Conservation (phyloP, 2,888 invertebrate species). For the Spisula solida region DNA sequence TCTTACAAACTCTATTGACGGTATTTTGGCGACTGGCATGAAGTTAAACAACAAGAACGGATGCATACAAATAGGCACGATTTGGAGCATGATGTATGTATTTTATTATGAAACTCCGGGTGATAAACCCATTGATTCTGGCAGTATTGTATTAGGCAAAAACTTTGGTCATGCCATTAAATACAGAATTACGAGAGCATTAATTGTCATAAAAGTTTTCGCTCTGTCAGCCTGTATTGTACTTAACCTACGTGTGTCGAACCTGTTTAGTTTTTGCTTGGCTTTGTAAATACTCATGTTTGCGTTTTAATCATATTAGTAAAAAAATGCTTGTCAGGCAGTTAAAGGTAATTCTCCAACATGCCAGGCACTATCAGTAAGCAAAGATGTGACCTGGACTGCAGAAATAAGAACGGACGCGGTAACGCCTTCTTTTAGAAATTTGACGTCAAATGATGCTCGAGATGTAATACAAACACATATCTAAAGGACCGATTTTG, state of each 20-base stretch:
- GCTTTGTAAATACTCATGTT: neutral
- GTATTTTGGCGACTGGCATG: neutral
- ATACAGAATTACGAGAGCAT: neutral
- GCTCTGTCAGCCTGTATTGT: neutral
- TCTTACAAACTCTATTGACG: neutral
- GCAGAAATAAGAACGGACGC: too few relatives aligned
- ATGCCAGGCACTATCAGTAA: too few relatives aligned
- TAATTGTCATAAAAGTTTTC: neutral
- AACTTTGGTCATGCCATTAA: conserved; percentile 26
- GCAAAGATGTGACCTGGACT: too few relatives aligned
- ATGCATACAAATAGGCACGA: neutral
- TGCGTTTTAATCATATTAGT: neutral
- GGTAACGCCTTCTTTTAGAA: too few relatives aligned
- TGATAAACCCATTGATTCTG: conserved; percentile 37
- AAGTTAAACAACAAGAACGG: neutral
- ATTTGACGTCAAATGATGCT: too few relatives aligned
- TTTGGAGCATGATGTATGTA: conserved; percentile 33
- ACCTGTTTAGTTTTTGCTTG: neutral
- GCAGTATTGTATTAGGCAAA: conserved; percentile 36
- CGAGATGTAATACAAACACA: too few relatives aligned
- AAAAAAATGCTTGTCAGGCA: neutral
- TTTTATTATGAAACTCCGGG: conserved; percentile 13
- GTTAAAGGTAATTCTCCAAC: too few relatives aligned
- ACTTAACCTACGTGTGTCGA: neutral
- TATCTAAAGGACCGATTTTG: too few relatives aligned